Percentiles rank a stretch among this genome's conserved stretches.
These are phyloP conservation scores for Vultur gryphus DNA, from an alignment of 2,797 vertebrate genomes.

Conservation along the genomic window DNA sequence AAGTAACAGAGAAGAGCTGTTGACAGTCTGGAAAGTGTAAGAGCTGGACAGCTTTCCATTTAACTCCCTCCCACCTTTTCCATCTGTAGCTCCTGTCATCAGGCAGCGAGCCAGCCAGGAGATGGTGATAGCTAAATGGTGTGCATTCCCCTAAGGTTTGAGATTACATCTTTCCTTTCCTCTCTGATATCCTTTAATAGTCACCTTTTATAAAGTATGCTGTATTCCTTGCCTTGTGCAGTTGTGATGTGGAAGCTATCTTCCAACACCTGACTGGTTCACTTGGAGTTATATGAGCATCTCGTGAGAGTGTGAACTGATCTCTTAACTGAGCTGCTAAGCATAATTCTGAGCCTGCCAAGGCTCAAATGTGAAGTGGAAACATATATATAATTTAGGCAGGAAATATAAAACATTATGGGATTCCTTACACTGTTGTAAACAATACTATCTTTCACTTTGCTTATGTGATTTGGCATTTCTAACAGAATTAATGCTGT, in stretches of 20 bases:
- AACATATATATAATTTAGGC: not conserved
- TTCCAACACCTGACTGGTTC: not conserved
- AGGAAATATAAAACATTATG: slow-evolving; percentile 26
- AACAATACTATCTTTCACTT: slow-evolving; percentile 18
- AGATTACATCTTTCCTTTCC: slow-evolving; percentile 7
- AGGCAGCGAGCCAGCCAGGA: slow-evolving; percentile 28
- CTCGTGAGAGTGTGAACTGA: not conserved
- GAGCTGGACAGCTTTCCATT: slow-evolving; percentile 43
- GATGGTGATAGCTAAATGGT: not conserved
- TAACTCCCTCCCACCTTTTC: slow-evolving; percentile 63
- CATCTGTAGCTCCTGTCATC: slow-evolving; percentile 57
- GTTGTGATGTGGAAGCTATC: not conserved
- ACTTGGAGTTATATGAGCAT: not conserved
- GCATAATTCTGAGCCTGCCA: slow-evolving; percentile 17
- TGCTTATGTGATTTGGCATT: slow-evolving; percentile 7
- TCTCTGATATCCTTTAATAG: not conserved
- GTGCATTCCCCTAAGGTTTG: not conserved
- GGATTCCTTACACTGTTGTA: slow-evolving; percentile 6
- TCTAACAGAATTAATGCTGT: not conserved
- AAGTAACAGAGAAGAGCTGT: slow-evolving; percentile 2
- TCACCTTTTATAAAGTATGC: not conserved
- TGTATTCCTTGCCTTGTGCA: not conserved
- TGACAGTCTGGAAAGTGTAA: slow-evolving; percentile 42
- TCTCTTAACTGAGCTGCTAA: not conserved
- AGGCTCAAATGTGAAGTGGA: slow-evolving; percentile 15